Conservation (phyloP, 1,140 invertebrate species). For the Pseudomyrmex pallidus region DNA sequence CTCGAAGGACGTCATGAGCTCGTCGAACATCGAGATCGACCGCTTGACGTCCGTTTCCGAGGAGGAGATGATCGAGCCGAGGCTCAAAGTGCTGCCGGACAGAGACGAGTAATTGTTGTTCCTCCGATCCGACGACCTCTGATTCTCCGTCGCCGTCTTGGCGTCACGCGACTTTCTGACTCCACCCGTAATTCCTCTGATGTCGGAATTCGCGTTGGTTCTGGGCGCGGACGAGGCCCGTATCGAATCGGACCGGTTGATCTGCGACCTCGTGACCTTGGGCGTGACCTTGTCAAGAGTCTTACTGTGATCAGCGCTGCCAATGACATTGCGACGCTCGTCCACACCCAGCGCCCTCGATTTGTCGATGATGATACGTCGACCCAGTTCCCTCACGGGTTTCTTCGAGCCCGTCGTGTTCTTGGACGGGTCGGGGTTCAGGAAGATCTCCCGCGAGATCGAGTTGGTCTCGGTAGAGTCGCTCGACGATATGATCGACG, state of each 20-base stretch:
- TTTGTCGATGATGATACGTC: conserved; percentile 79
- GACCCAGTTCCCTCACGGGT: conserved; percentile 69
- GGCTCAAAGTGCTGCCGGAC: conserved; percentile 82
- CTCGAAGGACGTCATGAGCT: conserved; percentile 85
- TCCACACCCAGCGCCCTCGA: conserved; percentile 76
- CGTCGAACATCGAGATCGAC: conserved; percentile 84
- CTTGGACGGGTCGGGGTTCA: conserved; percentile 38
- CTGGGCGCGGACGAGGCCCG: conserved; percentile 75
- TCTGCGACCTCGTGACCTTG: conserved; percentile 52
- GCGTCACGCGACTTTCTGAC: conserved; percentile 24
- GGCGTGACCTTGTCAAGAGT: conserved; percentile 64
- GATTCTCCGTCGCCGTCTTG: conserved; percentile 31
- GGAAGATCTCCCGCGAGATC: conserved; percentile 71
- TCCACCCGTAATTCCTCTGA: conserved; percentile 62
- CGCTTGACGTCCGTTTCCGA: conserved; percentile 78
- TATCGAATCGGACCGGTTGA: conserved; percentile 72
- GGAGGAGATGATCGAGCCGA: conserved; percentile 82
- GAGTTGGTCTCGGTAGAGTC: conserved; percentile 81
- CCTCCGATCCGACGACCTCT: conserved; percentile 41
- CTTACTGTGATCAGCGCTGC: conserved; percentile 59
- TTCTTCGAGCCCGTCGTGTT: not conserved
- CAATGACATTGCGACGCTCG: conserved; percentile 40
- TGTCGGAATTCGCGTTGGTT: conserved; percentile 55
- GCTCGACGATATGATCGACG: conserved; percentile 75
- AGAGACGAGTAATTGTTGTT: conserved; percentile 74